These are phyloP conservation scores for Hozukius guyotensis DNA, from an alignment of 2,797 vertebrate genomes.

Conservation along the genomic window DNA sequence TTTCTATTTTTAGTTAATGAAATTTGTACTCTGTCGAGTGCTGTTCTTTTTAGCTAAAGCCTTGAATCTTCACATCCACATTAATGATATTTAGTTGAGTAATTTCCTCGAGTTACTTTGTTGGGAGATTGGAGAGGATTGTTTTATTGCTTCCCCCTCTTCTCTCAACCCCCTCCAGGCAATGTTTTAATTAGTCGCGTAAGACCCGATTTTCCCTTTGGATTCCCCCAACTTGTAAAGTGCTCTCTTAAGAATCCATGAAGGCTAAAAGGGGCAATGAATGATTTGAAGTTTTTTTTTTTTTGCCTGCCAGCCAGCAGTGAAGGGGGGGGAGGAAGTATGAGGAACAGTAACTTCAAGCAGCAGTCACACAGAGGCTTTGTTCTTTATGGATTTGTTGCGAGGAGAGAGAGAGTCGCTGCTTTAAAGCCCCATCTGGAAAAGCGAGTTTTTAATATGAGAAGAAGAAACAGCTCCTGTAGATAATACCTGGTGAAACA, in stretches of 20 bases:
- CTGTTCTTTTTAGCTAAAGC: constrained; percentile 11
- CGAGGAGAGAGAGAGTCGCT: constrained; percentile 59
- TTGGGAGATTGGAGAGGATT: constrained; percentile 65
- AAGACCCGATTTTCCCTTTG: constrained; percentile 72
- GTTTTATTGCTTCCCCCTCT: constrained; percentile 68
- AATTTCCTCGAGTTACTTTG: constrained; percentile 69
- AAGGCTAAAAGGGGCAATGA: constrained; percentile 79
- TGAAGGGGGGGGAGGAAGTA: constrained; percentile 39
- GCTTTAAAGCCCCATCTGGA: constrained; percentile 74
- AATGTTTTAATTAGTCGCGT: constrained; percentile 76
- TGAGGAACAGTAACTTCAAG: constrained; percentile 78
- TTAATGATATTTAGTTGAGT: constrained; percentile 59
- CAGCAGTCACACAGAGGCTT: constrained; percentile 80
- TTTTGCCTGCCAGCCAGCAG: constrained; percentile 61
- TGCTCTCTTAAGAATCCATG: constrained; percentile 69
- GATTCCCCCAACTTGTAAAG: constrained; percentile 74
- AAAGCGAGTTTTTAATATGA: constrained; percentile 54
- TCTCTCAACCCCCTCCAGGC: constrained; percentile 57
- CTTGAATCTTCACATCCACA: constrained; percentile 42
- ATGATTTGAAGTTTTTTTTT: constrained; percentile 77
- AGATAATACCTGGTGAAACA: constrained; percentile 67
- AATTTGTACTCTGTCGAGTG: background rate
- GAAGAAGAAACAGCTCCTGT: constrained; percentile 51
- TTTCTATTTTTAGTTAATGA: background rate
- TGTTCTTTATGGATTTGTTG: constrained; percentile 80